These are phyloP conservation scores for Odontamblyopus lacepedii DNA, from an alignment of 2,797 vertebrate genomes.

Conservation along the genomic window DNA sequence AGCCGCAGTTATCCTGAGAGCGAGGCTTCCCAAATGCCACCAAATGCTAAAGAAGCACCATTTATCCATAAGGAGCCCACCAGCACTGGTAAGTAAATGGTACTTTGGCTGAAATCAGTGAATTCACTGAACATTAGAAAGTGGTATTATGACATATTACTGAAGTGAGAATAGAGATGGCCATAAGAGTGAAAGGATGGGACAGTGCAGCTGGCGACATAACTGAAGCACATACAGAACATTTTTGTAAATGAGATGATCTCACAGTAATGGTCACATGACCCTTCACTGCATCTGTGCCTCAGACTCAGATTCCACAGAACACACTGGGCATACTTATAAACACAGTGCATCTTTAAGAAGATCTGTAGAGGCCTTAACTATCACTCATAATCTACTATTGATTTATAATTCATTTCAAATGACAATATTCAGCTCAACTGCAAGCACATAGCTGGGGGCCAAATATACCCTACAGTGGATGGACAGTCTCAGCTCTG, in stretches of 20 bases:
- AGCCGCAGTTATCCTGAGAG: slow-evolving; percentile 76
- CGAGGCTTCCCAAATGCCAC: slow-evolving; percentile 77
- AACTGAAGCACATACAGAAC: slow-evolving; percentile 47
- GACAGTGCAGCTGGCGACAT: slow-evolving; percentile 17
- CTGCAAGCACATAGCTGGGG: not conserved
- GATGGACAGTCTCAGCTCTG: not conserved
- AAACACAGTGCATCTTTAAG: too few species aligned
- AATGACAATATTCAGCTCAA: too few species aligned
- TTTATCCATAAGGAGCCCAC: slow-evolving; percentile 75
- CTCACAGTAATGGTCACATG: slow-evolving; percentile 31
- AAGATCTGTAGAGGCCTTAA: too few species aligned
- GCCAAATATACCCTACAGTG: not conserved
- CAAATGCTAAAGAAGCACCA: slow-evolving; percentile 79
- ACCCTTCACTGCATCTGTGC: not conserved
- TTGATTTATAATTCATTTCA: too few species aligned
- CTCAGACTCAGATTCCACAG: slow-evolving; percentile 41
- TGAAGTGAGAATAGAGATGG: slow-evolving; percentile 54
- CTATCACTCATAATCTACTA: too few species aligned
- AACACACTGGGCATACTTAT: not conserved
- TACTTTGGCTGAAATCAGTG: slow-evolving; percentile 66
- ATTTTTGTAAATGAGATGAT: slow-evolving; percentile 33
- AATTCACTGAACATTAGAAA: slow-evolving; percentile 65
- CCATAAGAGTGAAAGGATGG: slow-evolving; percentile 30
- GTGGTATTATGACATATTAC: slow-evolving; percentile 54
- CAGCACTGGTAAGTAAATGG: slow-evolving; percentile 60